Percentiles rank a stretch among this genome's conserved stretches.
phyloP scores from a whole-genome alignment of 2,888 invertebrate species.

The Ametastegia equiseti region DNA sequence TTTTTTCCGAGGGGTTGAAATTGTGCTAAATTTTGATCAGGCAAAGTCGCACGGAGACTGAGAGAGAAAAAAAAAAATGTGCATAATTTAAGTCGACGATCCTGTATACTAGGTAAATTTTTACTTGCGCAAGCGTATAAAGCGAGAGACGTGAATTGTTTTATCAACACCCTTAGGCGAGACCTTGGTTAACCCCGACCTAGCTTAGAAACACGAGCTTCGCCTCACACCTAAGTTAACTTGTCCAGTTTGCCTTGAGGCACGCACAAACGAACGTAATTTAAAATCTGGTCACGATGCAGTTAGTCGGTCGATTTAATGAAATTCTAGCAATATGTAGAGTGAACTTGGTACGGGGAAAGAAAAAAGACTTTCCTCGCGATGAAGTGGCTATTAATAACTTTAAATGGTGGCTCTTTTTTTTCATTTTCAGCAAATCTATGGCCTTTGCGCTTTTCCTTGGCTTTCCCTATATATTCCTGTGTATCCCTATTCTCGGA shows the following conservation, averaged over 20 bases:
- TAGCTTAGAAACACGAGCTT: constrained; percentile 14
- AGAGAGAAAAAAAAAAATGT: neutral
- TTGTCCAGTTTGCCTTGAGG: constrained; percentile 20
- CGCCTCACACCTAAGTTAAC: constrained; percentile 2
- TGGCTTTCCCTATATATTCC: constrained; percentile 17
- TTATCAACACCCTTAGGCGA: constrained; percentile 22
- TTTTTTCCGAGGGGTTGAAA: neutral
- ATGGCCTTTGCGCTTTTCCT: neutral
- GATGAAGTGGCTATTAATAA: constrained; percentile 66
- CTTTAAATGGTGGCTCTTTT: constrained; percentile 57
- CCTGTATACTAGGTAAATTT: neutral
- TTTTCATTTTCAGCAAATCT: neutral
- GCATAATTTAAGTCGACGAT: too few species aligned
- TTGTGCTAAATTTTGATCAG: neutral
- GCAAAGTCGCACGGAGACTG: neutral
- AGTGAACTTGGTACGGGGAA: constrained; percentile 38
- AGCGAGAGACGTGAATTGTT: constrained; percentile 23
- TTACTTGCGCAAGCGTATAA: neutral
- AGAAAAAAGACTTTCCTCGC: constrained; percentile 58
- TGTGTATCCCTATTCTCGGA: constrained; percentile 11
- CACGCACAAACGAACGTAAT: constrained; percentile 50
- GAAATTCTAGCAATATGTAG: constrained; percentile 60
- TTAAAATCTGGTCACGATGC: constrained; percentile 65
- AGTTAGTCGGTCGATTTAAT: constrained; percentile 67
- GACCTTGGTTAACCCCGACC: constrained; percentile 29